Base-by-base conservation (phyloP, 2,888 invertebrate genomes). In the Xylota sylvarum region DNA sequence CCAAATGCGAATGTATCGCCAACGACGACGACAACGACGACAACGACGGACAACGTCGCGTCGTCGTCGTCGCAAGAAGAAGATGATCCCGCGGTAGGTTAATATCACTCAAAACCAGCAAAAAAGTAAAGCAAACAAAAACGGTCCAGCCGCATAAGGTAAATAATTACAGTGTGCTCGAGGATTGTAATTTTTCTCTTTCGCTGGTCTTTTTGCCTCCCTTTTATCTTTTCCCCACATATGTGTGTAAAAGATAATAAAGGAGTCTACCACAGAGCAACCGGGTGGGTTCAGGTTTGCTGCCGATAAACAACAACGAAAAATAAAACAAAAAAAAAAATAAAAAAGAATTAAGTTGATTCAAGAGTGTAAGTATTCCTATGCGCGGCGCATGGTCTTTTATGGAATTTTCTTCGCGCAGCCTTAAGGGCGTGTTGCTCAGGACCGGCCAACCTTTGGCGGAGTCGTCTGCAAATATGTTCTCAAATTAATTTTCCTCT, bases 121-220 rank as follows among this genome's bases (percentile, higher is more conserved):
- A 81, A 70, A 62, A 48, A 77, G 27, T 72, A 86, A 82, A 77
- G 67, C 77, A 78, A 86, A 82, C 69, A 82, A 73, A 86, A 86
- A 86, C 62, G 64, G 43, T 64, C 70, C 50, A 50, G 67, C 85
- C 85, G 65, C 81, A 82, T 67, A 86, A 86, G 86, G 86, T 82
- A 86, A 86, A 86, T 86, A 86, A 86, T 86, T 86, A 86, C 82
- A 82, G 82, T 86, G 65, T 82, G 82, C 86, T 78, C 81, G 77
- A 64, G 77, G 86, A 86, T 78, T 86, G 86, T 78, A 86, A 82
- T 73, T 86, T 82, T 82, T 81, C 58, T 80, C 69, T 70, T 74
- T 69, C 43, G 60, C 55, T 67, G 23, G 55, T 55, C 56, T 56
- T 35, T 48, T 43, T 48, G 65, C 32, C 56, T 69, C 56, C 84